These are phyloP conservation scores for Arctocebus calabarensis DNA, from an alignment of 2,797 vertebrate genomes.

Conservation along the genomic window DNA sequence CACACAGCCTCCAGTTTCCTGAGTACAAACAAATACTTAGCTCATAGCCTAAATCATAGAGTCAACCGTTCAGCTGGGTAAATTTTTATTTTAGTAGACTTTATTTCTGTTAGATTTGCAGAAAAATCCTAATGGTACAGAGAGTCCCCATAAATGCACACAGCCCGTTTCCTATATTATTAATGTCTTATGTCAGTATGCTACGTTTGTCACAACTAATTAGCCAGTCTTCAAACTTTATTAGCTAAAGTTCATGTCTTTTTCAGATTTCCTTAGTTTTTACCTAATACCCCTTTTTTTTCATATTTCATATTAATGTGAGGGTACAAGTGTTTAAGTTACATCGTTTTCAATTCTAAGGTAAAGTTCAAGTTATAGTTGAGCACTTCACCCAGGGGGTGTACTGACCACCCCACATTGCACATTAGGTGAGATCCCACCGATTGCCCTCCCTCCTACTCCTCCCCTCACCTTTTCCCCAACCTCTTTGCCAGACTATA, in stretches of 20 bases:
- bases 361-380: too few species aligned
- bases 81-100: too few species aligned
- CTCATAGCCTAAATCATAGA: neutral
- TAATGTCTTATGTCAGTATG: neutral
- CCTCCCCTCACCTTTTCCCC: too few species aligned
- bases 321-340: too few species aligned
- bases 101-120: neutral
- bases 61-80: too few species aligned
- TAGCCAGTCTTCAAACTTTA: neutral
- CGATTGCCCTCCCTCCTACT: too few species aligned
- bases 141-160: neutral
- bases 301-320: too few species aligned
- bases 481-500: too few species aligned
- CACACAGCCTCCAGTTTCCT: neutral
- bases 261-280: slow-evolving; percentile 45
- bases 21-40: slow-evolving; percentile 30
- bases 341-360: too few species aligned
- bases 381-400: too few species aligned
- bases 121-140: neutral
- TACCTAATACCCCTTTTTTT: neutral
- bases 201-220: neutral
- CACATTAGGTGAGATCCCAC: too few species aligned
- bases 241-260: neutral
- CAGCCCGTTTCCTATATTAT: neutral
- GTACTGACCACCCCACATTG: too few species aligned